Evolutionary conservation across 1,140 invertebrate genomes (phyloP).

Genomic region (Cecropterus lyciades): DNA sequence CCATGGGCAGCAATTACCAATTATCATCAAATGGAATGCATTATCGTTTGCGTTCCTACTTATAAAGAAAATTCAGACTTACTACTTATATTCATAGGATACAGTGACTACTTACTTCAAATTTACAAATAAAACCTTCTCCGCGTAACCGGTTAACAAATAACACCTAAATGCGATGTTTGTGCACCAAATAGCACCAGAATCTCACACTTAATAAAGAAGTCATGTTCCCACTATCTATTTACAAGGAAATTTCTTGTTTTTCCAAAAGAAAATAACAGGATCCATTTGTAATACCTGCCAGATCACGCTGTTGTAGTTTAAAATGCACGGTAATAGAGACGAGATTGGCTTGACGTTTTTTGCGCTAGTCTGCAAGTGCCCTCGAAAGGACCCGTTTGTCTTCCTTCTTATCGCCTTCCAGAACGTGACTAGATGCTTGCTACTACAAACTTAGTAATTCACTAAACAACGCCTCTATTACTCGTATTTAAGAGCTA

Average conservation of each 20-base stretch:
- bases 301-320: conserved; percentile 27
- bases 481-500: conserved; percentile 14
- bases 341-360: conserved; percentile 24
- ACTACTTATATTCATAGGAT: too few species aligned
- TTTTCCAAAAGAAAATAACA: conserved; percentile 30
- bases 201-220: conserved; percentile 25
- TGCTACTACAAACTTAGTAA: conserved; percentile 15
- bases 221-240: conserved; percentile 30
- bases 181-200: conserved; percentile 11
- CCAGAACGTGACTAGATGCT: conserved; percentile 43
- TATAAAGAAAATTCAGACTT: too few species aligned
- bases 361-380: conserved; percentile 35
- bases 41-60: too few species aligned
- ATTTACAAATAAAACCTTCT: too few species aligned
- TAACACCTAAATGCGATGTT: not conserved
- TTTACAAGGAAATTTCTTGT: conserved; percentile 37
- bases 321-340: conserved; percentile 32
- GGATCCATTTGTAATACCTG: conserved; percentile 35
- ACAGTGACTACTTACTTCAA: too few species aligned
- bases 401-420: conserved; percentile 47
- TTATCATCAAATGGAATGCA: too few species aligned
- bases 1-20: too few species aligned
- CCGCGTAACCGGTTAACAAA: not conserved
- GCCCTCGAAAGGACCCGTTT: conserved; percentile 43
- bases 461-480: conserved; percentile 15